Conservation (phyloP, 1,140 invertebrate species). For the Drosophila fuyamai region DNA sequence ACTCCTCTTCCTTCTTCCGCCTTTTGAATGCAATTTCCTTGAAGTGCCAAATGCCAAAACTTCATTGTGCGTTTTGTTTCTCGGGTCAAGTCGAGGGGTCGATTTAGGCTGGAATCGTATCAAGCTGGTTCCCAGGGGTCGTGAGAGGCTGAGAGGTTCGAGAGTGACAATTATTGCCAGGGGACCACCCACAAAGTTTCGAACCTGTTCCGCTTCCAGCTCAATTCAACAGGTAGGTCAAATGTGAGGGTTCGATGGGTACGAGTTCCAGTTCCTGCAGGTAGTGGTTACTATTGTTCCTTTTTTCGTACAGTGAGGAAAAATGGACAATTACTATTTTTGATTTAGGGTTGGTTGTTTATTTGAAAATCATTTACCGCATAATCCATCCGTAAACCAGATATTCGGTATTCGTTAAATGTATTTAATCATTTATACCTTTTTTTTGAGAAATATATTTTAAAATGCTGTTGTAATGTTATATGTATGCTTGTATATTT, state of each 20-base stretch:
- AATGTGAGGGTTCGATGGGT: slow-evolving; percentile 6
- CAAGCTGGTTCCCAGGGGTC: slow-evolving; percentile 40
- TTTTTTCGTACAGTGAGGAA: slow-evolving; percentile 7
- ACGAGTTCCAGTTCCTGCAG: slow-evolving; percentile 6
- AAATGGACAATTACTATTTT: background rate
- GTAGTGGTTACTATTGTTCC: slow-evolving; percentile 13
- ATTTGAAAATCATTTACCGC: slow-evolving; percentile 4
- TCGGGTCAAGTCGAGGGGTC: slow-evolving; percentile 31
- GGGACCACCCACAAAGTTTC: slow-evolving; percentile 43
- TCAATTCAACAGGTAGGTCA: slow-evolving; percentile 31
- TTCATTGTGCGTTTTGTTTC: slow-evolving; percentile 55
- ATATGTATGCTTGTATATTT: no score
- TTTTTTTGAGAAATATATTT: background rate
- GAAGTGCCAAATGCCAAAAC: slow-evolving; percentile 67
- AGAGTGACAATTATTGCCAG: slow-evolving; percentile 44
- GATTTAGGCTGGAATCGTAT: slow-evolving; percentile 31
- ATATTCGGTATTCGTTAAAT: background rate
- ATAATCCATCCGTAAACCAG: slow-evolving; percentile 4
- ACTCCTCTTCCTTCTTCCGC: slow-evolving; percentile 59
- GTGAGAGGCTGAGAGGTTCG: slow-evolving; percentile 20
- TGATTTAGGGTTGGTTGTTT: slow-evolving; percentile 13
- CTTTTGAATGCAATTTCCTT: slow-evolving; percentile 55
- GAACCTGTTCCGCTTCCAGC: slow-evolving; percentile 38
- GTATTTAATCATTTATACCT: background rate
- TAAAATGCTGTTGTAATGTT: no score